Base-by-base conservation (phyloP, 2,113 vertebrate genomes). In the Emydura subglobosa region DNA sequence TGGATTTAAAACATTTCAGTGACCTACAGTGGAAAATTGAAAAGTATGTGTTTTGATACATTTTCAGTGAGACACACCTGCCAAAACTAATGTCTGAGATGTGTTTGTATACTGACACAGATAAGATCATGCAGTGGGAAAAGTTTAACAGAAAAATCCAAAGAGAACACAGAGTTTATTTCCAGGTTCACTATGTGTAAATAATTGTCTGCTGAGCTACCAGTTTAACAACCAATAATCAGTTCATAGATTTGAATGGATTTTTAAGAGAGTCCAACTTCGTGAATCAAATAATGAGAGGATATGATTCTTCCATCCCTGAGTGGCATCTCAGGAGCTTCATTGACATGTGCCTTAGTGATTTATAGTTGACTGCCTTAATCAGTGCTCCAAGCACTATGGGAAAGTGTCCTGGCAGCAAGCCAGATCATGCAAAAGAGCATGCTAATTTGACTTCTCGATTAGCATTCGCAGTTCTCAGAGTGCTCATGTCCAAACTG, bases 221-320 rank as follows among this genome's bases (percentile, higher is more conserved):
- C 97, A 96, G 93, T 97, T 96, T 95, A 96, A 93, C 61, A 94
- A 91, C 92, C 55, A 96, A 96, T 88, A 93, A 95, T 39, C 94
- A 95, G 91, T 96, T 95, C 96, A 97, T 85, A 95, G 96, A 96
- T 95, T 94, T 95, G 95, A 97, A 97, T 97, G 85, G 95, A 94
- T 97, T 96, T 97, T 96, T 97, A 96, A 97, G 92, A 90, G 94
- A 96, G 94, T 96, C 95, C 94, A 86, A 93, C 95, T 94, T 94
- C 25, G 2, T 7, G 31, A 97, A 97, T 97, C 95, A 92, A 97
- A 93, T 92, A 87, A 51, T 96, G 59, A 96, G 94, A 95, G 91
- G 94, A 90, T 95, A 89, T 83, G 94, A 96, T 91, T 96, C 95
- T 85, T 94, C 84, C 88, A 84, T 97, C 86, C 96, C 96, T 95